Conservation (phyloP, 2,113 vertebrate genomes). For the Axis porcinus region DNA sequence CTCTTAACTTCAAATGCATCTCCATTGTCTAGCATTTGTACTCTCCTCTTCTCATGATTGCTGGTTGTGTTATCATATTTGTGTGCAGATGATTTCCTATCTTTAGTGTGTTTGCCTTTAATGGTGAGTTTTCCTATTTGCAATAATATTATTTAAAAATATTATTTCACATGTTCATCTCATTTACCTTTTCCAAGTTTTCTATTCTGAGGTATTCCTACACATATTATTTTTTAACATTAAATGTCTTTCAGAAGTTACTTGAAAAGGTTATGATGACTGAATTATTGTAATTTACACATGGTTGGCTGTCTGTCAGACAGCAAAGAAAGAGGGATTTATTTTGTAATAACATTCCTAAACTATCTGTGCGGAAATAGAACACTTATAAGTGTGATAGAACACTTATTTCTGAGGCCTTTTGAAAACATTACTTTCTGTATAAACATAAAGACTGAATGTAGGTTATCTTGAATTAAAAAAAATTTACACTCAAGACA, state of each 20-base stretch:
- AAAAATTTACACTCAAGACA: background rate
- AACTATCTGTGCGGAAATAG: background rate
- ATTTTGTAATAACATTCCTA: constrained; percentile 1
- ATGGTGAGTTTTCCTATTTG: background rate
- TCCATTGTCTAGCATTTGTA: background rate
- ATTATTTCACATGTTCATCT: background rate
- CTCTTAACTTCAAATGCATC: background rate
- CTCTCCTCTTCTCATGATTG: background rate
- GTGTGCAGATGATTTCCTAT: background rate
- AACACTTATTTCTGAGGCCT: background rate
- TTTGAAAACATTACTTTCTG: background rate
- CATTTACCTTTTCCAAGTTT: background rate
- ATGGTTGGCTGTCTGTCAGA: background rate
- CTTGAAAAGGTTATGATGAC: background rate
- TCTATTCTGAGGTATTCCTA: background rate
- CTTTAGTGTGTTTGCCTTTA: background rate
- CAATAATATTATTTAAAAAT: background rate
- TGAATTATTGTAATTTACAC: constrained; percentile 13
- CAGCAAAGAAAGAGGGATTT: background rate
- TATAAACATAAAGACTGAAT: background rate
- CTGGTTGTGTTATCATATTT: background rate
- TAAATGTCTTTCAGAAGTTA: background rate
- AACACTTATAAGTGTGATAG: background rate
- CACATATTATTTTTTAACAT: background rate
- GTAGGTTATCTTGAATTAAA: background rate